Percentiles rank a stretch among this genome's conserved stretches.
Evolutionary conservation across 30 jellyfish, hydroid and myxozoan species (phyloP).

Genomic region (Morbakka virulenta): DNA sequence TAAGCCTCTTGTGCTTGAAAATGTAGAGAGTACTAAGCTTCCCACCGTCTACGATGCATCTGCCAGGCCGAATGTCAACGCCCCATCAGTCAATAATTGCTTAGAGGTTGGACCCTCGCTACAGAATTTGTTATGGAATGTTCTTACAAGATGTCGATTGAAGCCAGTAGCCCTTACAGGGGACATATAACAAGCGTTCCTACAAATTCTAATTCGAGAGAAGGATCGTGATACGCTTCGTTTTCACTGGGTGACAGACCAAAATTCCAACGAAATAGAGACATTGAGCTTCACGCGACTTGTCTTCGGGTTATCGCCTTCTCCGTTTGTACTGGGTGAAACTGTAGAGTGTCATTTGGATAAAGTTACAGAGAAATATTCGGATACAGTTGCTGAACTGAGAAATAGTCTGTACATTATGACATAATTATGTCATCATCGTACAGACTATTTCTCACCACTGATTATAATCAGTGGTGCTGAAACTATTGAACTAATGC

Average conservation of each 20-base stretch:
- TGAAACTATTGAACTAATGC: background rate
- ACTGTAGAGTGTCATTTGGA: background rate
- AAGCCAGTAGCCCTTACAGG: background rate
- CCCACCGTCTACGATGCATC: background rate
- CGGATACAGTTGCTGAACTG: background rate
- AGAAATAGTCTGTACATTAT: background rate
- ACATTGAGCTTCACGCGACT: background rate
- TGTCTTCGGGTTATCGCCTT: background rate
- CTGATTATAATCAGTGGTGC: too few relatives aligned
- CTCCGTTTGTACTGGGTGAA: background rate
- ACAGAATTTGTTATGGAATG: too few relatives aligned
- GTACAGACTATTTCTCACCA: too few relatives aligned
- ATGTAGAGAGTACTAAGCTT: background rate
- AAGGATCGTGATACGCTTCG: background rate
- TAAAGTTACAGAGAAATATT: background rate
- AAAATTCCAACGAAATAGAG: background rate
- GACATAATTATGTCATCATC: too few relatives aligned
- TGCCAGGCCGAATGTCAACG: background rate
- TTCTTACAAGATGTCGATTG: background rate
- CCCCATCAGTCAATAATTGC: background rate
- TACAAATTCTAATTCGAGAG: background rate
- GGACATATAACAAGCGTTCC: background rate
- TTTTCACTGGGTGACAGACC: background rate
- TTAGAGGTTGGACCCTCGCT: too few relatives aligned
- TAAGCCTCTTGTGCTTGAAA: background rate